Conservation (phyloP, 2,113 vertebrate species). For the Lathamus discolor region DNA sequence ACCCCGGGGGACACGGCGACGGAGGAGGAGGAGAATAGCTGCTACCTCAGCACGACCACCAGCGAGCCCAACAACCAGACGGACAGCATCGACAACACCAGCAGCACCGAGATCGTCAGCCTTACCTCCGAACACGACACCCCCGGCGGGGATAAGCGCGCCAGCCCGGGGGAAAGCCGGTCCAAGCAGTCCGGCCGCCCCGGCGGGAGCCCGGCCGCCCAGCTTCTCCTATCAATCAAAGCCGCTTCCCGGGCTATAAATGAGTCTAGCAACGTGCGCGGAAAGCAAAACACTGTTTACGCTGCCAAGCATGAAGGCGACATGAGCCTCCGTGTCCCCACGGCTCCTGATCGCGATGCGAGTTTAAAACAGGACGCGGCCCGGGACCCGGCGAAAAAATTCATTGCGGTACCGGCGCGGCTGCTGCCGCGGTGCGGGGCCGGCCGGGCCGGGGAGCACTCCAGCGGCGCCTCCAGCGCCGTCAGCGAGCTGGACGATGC, state of each 20-base stretch:
- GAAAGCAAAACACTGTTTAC: conserved; percentile 78
- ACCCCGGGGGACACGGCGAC: conserved; percentile 71
- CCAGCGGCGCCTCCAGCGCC: conserved; percentile 91
- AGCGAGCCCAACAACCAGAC: conserved; percentile 71
- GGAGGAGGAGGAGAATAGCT: conserved; percentile 74
- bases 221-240: conserved; percentile 96
- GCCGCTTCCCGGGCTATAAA: conserved; percentile 91
- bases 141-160: conserved; percentile 68
- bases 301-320: conserved; percentile 85
- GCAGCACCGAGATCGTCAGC: conserved; percentile 78
- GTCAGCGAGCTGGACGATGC: conserved; percentile 94
- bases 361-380: conserved; percentile 64
- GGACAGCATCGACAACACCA: conserved; percentile 66
- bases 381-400: conserved; percentile 73
- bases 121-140: conserved; percentile 79
- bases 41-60: conserved; percentile 77
- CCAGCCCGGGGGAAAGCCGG: conserved; percentile 75
- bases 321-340: conserved; percentile 80
- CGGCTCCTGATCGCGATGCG: conserved; percentile 70
- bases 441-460: conserved; percentile 73
- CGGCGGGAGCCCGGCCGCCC: conserved; percentile 76
- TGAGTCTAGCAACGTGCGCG: conserved; percentile 82
- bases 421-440: conserved; percentile 82
- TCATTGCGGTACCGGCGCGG: conserved; percentile 80
- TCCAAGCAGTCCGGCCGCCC: conserved; percentile 62